Percentiles rank a stretch among this genome's conserved stretches.
Evolutionary conservation across 2,113 vertebrate genomes (phyloP).

Genomic region (Machaerirhynchus nigripectus): DNA sequence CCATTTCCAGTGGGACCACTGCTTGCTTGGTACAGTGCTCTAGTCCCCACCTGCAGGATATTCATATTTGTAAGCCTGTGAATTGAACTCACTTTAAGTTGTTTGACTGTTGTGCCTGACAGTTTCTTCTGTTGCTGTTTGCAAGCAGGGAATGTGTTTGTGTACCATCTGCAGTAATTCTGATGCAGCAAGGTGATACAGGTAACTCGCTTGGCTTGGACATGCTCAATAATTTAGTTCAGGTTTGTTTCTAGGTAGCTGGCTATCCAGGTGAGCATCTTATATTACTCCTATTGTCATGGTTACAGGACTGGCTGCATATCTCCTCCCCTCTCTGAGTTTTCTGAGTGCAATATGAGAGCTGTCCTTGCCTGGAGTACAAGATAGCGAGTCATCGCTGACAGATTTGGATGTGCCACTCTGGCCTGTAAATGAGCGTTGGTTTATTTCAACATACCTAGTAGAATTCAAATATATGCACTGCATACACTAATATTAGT

Average conservation of each 20-base stretch:
- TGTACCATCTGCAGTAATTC: not conserved
- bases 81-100: not conserved
- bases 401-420: not conserved
- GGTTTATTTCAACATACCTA: not conserved
- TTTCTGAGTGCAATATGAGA: not conserved
- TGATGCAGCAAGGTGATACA: not conserved
- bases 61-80: not conserved
- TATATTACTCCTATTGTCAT: not conserved
- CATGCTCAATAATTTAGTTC: conserved; percentile 21
- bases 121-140: not conserved
- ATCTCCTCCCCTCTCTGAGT: not conserved
- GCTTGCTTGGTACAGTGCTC: not conserved
- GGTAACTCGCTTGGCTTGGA: not conserved
- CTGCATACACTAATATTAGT: not conserved
- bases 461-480: not conserved
- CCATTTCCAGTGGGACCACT: not conserved
- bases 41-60: not conserved
- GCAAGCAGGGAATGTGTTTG: not conserved
- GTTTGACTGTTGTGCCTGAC: not conserved
- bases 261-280: not conserved
- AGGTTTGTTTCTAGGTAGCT: not conserved
- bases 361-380: not conserved
- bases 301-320: not conserved
- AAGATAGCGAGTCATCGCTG: not conserved
- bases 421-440: not conserved